Percentiles rank a stretch among this genome's conserved stretches.
Evolutionary conservation across 2,113 vertebrate species (phyloP).

Genomic region (Misgurnus anguillicaudatus): DNA sequence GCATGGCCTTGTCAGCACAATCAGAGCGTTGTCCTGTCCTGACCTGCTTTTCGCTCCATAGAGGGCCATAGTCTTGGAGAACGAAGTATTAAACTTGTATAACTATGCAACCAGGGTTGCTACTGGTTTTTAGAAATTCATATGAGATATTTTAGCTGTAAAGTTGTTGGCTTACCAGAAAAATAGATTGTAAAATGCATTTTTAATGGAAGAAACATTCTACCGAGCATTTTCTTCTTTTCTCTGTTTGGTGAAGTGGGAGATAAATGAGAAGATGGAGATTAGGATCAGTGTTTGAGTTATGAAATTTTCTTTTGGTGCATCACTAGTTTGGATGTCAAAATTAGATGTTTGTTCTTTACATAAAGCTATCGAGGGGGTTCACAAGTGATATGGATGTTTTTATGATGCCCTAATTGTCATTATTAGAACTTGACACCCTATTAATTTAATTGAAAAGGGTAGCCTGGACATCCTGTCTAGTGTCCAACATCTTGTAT

Average conservation of each 20-base stretch:
- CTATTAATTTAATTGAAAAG: too few species aligned
- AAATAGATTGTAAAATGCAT: neutral
- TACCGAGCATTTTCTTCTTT: neutral
- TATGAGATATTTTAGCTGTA: neutral
- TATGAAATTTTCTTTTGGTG: too few species aligned
- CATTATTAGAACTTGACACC: too few species aligned
- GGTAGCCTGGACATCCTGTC: too few species aligned
- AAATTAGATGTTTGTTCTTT: too few species aligned
- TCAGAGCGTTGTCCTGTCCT: constrained; percentile 42
- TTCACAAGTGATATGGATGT: too few species aligned
- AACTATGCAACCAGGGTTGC: constrained; percentile 15
- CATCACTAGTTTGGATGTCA: too few species aligned
- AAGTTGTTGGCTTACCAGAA: constrained; percentile 5
- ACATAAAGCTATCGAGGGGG: too few species aligned
- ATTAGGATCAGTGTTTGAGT: constrained; percentile 5
- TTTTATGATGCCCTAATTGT: too few species aligned
- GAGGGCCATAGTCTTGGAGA: too few species aligned
- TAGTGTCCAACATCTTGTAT: too few species aligned
- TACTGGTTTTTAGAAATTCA: constrained; percentile 1
- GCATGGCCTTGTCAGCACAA: constrained; percentile 1
- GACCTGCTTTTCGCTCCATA: constrained; percentile 25
- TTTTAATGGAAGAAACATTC: constrained; percentile 6
- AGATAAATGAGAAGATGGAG: constrained; percentile 47
- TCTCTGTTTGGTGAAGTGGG: constrained; percentile 16
- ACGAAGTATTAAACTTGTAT: neutral